A percentile compares a stretch with the other conserved stretches of the same genome.
Conservation (phyloP, 2,113 vertebrate genomes). For the Megaptera novaeangliae region DNA sequence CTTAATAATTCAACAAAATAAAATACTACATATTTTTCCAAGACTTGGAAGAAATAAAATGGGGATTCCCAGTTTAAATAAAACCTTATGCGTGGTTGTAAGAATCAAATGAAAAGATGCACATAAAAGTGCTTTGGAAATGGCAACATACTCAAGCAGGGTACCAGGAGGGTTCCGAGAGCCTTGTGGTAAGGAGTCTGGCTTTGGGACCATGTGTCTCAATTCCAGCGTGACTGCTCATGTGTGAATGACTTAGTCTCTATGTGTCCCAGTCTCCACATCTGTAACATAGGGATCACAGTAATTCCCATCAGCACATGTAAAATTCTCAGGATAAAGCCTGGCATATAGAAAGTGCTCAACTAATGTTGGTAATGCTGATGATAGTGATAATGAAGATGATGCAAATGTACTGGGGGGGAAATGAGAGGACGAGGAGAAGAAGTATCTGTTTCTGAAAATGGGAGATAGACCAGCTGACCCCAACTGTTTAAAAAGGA, state of each 20-base stretch:
- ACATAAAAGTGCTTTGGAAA: not conserved
- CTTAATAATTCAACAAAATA: not conserved
- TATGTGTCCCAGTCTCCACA: not conserved
- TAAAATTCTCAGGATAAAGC: not conserved
- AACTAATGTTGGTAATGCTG: not conserved
- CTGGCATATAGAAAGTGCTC: not conserved
- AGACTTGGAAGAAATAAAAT: slow-evolving; percentile 8
- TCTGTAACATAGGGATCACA: not conserved
- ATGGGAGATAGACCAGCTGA: not conserved
- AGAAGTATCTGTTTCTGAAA: not conserved
- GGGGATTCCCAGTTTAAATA: not conserved
- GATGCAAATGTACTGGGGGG: not conserved
- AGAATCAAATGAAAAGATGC: not conserved
- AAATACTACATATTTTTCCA: slow-evolving; percentile 11
- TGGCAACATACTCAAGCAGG: not conserved
- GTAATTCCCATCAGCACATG: not conserved
- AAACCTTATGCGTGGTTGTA: not conserved
- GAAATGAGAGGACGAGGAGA: not conserved
- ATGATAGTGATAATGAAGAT: not conserved
- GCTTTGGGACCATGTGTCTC: not conserved
- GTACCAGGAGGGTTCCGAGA: not conserved
- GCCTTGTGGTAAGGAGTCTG: accelerated
- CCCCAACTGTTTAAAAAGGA: not conserved
- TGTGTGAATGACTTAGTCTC: not conserved
- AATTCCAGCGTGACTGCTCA: not conserved